These are phyloP conservation scores for Corynorhinus townsendii DNA, from an alignment of 2,113 vertebrate species.

Conservation along the genomic window DNA sequence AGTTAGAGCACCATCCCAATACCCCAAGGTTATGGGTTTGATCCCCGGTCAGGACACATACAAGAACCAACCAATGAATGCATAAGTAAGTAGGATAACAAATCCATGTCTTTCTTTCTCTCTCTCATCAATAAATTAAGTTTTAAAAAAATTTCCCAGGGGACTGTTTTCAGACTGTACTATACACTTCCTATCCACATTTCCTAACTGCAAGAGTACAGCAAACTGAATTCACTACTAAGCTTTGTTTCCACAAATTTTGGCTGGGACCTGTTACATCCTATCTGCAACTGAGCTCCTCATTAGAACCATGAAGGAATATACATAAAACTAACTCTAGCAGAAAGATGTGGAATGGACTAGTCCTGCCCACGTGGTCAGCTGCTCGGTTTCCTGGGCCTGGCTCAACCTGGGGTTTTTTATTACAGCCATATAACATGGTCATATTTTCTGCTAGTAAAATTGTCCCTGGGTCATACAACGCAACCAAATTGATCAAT, in stretches of 20 bases:
- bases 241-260: background rate
- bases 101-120: background rate
- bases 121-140: background rate
- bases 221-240: background rate
- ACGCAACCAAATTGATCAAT: slow-evolving; percentile 67
- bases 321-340: background rate
- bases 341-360: background rate
- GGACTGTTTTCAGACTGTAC: background rate
- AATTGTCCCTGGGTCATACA: slow-evolving; percentile 67
- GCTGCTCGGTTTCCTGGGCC: background rate
- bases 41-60: background rate
- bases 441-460: slow-evolving; percentile 68
- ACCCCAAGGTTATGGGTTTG: background rate
- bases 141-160: background rate
- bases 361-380: background rate
- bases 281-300: background rate
- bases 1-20: background rate
- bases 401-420: slow-evolving; percentile 43
- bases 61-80: background rate
- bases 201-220: background rate
- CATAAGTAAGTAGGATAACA: background rate
- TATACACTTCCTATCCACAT: background rate
- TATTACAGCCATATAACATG: slow-evolving; percentile 33
- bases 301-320: background rate
- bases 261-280: background rate